Conservation (phyloP, 2,888 invertebrate species). For the Rhagonycha fulva region DNA sequence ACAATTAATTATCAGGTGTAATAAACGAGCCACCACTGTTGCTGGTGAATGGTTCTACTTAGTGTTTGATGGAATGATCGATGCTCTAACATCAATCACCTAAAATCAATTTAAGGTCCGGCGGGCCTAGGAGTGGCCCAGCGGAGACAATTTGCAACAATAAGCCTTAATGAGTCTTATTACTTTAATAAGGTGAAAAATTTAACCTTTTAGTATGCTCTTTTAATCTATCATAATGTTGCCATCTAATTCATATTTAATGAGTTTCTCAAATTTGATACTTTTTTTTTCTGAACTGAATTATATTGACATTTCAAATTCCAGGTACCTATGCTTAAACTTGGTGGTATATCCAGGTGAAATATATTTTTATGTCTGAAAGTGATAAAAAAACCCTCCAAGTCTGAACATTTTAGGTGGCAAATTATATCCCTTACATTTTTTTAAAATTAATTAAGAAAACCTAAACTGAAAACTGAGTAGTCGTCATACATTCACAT, state of each 20-base stretch:
- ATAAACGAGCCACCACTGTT: constrained; percentile 36
- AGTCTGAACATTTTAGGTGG: too few relatives aligned
- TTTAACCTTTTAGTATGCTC: constrained; percentile 30
- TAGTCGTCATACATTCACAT: too few relatives aligned
- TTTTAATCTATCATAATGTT: background rate
- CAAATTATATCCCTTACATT: too few relatives aligned
- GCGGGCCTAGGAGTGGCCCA: constrained; percentile 40
- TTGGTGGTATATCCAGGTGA: too few relatives aligned
- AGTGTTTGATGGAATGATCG: constrained; percentile 50
- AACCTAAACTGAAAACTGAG: too few relatives aligned
- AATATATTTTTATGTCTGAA: too few relatives aligned
- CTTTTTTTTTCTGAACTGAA: background rate
- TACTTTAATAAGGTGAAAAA: constrained; percentile 43
- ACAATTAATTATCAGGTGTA: background rate
- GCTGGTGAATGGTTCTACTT: constrained; percentile 48
- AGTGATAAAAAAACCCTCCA: too few relatives aligned
- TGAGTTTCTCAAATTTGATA: background rate
- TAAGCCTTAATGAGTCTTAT: constrained; percentile 47
- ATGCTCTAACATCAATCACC: constrained; percentile 51
- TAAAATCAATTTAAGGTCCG: constrained; percentile 50
- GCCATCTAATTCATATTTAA: background rate
- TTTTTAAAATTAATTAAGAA: too few relatives aligned
- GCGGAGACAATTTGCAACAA: constrained; percentile 46
- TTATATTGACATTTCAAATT: background rate
- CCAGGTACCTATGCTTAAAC: too few relatives aligned